Evolutionary conservation across 2,888 invertebrate species (phyloP), one percentile per base, ranked within the genome.

Genomic region (Yponomeuta malinellus): DNA sequence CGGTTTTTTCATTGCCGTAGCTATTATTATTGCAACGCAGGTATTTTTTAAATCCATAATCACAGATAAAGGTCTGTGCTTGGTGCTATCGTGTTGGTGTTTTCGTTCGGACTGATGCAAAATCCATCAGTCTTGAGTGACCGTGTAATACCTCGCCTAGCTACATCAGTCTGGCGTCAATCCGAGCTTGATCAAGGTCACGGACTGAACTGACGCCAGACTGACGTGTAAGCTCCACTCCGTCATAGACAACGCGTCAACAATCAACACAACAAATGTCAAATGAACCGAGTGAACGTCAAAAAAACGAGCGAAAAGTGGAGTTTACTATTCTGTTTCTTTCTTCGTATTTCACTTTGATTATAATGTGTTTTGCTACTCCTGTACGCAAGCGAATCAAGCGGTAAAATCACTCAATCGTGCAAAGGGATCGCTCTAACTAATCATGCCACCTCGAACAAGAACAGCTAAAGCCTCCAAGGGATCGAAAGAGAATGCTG

Each of bases 371-470:
- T 59, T 59, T 3, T 59, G 2, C 1, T 15, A 59, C 12, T 59
- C 52, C 52, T 15, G 52, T 59, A 15, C 15, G 15, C 5, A 15
- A 15, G 52, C 12, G 29, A 64, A 64, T 29, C 64, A 64, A 64
- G 9, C n/a, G 64, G 3, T 64, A 64, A 64, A 64, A 64, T 23
- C 64, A 29, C 64, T 29, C 29, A 64, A 64, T 59, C 2, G 29
- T 29, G 63, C 10, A 64, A 10, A 64, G 8, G 29, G 10, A 10
- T 23, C 10, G 2, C 29, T 64, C 2, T 23, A 29, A 64, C 10
- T 64, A 31, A 29, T 10, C 33, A 90, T 90, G 90, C 86, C 90
- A 76, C 86, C 89, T 59, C 85, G 82, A 80, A 86, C 83, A 63
- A 85, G 85, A 78, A 78, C 81, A 63, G 77, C 76, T 63, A 80